Base-by-base conservation (phyloP, 2,797 vertebrate species). In the Brachymystax lenok region DNA sequence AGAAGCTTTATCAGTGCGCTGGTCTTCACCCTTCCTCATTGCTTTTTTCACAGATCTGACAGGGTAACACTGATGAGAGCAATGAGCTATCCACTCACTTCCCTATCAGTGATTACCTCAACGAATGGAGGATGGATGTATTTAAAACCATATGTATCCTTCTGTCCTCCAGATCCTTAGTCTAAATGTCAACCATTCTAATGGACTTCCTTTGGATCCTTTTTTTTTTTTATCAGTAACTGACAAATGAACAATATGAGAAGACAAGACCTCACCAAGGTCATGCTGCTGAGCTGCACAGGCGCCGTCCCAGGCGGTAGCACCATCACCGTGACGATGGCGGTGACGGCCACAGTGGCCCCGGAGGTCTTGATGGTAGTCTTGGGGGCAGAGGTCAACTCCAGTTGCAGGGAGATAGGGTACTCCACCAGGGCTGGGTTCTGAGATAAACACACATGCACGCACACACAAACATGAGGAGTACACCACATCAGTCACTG, bases 271-370 rank as follows among this genome's bases (percentile, higher is more conserved):
- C 89, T 77, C 77, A 98, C 98, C 98, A 99, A 96, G 71, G 92
- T 96, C 96, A 98, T 95, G 89, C 95, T 98, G 94, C 95, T 97
- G 4, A 99, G 96, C 85, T 95, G 96, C 8, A 98, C 77, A 0
- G 95, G 86, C 0, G 92, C 86, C 71, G 84, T 90, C 56, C 92
- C 92, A 0, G 87, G 83, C 0, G 97, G 97, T 30, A 92, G 89
- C 75, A 98, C 28, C 73, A 95, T 90, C 78, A 99, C 94, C 78
- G 92, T 94, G 74, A 98, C 92, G 0, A 91, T 89, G 56, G 97
- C 95, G 0, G 91, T 96, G 88, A 99, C 95, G 0, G 90, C 83
- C 19, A 98, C 86, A 0, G 91, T 96, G 2, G 95, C 96, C 14
- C 97, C 97, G 0, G 95, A 94, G 0, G 96, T 95, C 79, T 94